Conservation (phyloP, 2,888 invertebrate species). For the Monochamus alternatus region DNA sequence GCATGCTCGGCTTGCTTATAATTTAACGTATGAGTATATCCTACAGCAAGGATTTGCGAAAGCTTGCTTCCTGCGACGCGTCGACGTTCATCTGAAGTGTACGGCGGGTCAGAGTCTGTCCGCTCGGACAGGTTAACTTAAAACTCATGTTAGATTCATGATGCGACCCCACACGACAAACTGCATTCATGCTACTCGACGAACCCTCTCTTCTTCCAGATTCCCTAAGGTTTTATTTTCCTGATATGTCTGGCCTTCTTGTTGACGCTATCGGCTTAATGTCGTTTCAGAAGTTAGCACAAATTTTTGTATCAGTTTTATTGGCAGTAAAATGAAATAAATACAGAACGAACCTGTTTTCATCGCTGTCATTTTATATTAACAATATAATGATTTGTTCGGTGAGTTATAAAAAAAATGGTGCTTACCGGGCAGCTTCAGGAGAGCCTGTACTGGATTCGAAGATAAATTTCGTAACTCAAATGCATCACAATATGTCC, state of each 20-base stretch:
- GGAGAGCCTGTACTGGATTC: no score
- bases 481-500: no score
- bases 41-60: constrained; percentile 45
- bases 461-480: no score
- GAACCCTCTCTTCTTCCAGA: constrained; percentile 40
- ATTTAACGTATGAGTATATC: constrained; percentile 42
- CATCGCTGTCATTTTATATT: constrained; percentile 26
- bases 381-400: neutral
- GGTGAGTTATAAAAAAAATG: no score
- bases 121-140: constrained; percentile 58
- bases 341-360: constrained; percentile 25
- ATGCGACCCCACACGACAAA: constrained; percentile 57
- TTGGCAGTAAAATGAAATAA: constrained; percentile 32
- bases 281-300: constrained; percentile 44
- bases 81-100: constrained; percentile 43
- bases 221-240: constrained; percentile 47
- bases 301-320: constrained; percentile 27
- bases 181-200: constrained; percentile 55
- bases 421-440: no score
- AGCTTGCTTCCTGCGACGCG: constrained; percentile 39
- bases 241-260: constrained; percentile 32
- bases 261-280: constrained; percentile 46
- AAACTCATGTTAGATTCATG: constrained; percentile 62
- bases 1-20: constrained; percentile 38
- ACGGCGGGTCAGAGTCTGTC: constrained; percentile 49